Conservation (phyloP, 2,113 vertebrate species). For the Catagonus wagneri region DNA sequence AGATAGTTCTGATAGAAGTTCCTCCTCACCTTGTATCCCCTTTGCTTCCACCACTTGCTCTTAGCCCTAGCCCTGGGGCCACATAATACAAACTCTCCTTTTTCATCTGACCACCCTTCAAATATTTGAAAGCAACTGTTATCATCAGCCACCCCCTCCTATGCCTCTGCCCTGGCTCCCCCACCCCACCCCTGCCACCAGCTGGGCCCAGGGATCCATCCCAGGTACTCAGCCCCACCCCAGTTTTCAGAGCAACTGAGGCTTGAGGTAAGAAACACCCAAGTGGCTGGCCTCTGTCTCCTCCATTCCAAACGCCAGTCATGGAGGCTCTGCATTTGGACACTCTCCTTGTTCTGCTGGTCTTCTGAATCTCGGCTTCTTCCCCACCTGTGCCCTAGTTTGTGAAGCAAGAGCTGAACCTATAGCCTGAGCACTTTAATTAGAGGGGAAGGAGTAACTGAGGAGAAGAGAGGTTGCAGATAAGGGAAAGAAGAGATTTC, state of each 20-base stretch:
- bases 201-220: background rate
- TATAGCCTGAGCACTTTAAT: background rate
- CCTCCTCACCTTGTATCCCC: background rate
- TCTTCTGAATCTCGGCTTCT: slow-evolving; percentile 16
- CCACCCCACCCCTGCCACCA: no score
- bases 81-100: slow-evolving; percentile 12
- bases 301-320: background rate
- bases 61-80: background rate
- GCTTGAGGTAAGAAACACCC: background rate
- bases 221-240: background rate
- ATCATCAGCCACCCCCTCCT: background rate
- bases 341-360: background rate
- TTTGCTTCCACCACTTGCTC: background rate
- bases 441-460: background rate
- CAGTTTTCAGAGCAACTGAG: background rate
- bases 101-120: background rate
- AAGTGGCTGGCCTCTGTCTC: background rate
- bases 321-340: background rate
- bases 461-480: background rate
- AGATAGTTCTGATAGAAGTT: slow-evolving; percentile 19
- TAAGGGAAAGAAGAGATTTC: background rate
- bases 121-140: background rate
- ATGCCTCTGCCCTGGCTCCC: background rate
- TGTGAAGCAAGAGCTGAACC: background rate
- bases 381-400: background rate